phyloP scores from a whole-genome alignment of 2,888 invertebrate genomes.

The Andrena bucephala region DNA sequence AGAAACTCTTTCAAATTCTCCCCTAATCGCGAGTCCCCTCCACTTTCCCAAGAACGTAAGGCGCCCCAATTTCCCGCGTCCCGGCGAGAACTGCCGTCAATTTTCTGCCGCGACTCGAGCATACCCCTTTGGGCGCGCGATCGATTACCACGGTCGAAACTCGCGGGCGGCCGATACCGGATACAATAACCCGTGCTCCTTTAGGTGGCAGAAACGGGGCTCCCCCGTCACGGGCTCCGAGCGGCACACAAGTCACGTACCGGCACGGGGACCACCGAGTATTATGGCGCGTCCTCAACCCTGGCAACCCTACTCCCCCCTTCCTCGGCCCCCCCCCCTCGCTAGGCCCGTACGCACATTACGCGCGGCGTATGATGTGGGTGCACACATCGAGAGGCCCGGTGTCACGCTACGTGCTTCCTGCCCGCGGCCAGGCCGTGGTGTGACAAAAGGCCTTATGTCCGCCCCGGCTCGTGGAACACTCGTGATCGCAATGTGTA shows the following conservation, averaged over 20 bases:
- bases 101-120: conserved; percentile 36
- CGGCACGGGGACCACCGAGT: conserved; percentile 77
- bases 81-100: conserved; percentile 35
- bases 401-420: conserved; percentile 84
- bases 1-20: not conserved
- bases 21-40: not conserved
- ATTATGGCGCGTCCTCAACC: conserved; percentile 76
- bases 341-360: conserved; percentile 70
- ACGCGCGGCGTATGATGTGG: conserved; percentile 73
- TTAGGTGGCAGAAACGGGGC: conserved; percentile 69
- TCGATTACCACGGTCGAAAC: conserved; percentile 56
- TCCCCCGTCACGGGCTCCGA: conserved; percentile 58
- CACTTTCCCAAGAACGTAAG: conserved; percentile 7
- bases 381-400: conserved; percentile 71
- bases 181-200: conserved; percentile 72
- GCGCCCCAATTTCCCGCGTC: conserved; percentile 31
- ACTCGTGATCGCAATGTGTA: conserved; percentile 84
- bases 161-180: conserved; percentile 54
- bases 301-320: conserved; percentile 25
- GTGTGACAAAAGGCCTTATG: conserved; percentile 81
- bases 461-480: conserved; percentile 80
- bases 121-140: conserved; percentile 27
- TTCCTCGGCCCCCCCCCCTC: conserved; percentile 17
- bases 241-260: conserved; percentile 80
- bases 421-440: conserved; percentile 81